Conservation (phyloP, 2,888 invertebrate species). For the Agonopterix subpropinquella region DNA sequence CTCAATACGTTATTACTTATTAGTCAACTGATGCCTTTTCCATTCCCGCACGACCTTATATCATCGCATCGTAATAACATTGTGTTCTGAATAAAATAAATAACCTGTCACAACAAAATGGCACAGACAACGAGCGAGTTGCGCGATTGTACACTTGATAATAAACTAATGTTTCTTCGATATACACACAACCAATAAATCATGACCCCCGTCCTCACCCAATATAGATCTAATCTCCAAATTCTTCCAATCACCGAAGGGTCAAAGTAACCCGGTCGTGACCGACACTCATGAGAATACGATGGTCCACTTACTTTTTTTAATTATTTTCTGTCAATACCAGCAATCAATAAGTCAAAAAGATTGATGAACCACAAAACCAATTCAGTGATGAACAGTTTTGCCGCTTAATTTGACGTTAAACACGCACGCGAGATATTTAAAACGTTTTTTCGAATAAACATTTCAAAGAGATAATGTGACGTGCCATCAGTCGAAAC, state of each 20-base stretch:
- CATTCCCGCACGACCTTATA: constrained; percentile 22
- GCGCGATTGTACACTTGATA: constrained; percentile 49
- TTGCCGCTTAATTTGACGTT: constrained; percentile 67
- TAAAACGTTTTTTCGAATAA: constrained; percentile 10
- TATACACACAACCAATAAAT: constrained; percentile 3
- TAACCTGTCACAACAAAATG: constrained; percentile 50
- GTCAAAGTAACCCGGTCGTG: constrained; percentile 23
- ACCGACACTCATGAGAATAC: constrained; percentile 25
- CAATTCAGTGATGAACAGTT: constrained; percentile 64
- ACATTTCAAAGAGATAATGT: constrained; percentile 40
- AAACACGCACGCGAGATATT: constrained; percentile 40
- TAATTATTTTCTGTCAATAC: constrained; percentile 68
- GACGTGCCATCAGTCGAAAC: constrained; percentile 63
- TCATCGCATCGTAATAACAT: constrained; percentile 16
- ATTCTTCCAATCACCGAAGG: constrained; percentile 13
- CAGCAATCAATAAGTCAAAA: constrained; percentile 68
- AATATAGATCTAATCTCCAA: constrained; percentile 5
- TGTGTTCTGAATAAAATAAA: constrained; percentile 47
- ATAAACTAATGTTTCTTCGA: constrained; percentile 49
- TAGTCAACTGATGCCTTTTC: constrained; percentile 14
- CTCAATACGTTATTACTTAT: constrained; percentile 10
- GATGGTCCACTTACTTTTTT: constrained; percentile 45
- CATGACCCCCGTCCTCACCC: constrained; percentile 18
- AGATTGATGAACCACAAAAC: constrained; percentile 68
- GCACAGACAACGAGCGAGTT: constrained; percentile 27